Evolutionary conservation across 2,888 invertebrate species (phyloP).

Genomic region (Melieria omissa): DNA sequence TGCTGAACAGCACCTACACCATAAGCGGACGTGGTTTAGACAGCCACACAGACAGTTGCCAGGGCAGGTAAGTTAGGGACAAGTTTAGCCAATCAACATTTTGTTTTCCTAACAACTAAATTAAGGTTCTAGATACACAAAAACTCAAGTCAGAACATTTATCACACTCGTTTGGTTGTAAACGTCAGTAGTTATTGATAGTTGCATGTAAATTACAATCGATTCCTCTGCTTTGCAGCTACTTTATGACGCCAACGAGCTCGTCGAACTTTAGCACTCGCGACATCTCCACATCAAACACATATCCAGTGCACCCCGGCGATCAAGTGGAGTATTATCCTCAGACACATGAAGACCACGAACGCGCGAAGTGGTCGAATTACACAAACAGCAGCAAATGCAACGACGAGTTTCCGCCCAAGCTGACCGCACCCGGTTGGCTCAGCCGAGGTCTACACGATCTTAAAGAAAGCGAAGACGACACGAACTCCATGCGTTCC

Average conservation of each 20-base stretch:
- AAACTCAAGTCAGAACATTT: too few species aligned
- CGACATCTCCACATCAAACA: conserved; percentile 65
- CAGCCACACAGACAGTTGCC: conserved; percentile 43
- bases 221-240: conserved; percentile 44
- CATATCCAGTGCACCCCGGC: conserved; percentile 60
- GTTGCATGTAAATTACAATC: too few species aligned
- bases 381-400: conserved; percentile 30
- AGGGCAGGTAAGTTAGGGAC: conserved; percentile 39
- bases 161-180: too few species aligned
- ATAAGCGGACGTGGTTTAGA: conserved; percentile 49
- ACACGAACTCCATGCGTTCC: conserved; percentile 67
- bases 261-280: conserved; percentile 55
- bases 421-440: conserved; percentile 68
- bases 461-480: conserved; percentile 68
- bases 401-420: conserved; percentile 33
- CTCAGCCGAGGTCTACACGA: conserved; percentile 69
- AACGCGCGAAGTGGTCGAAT: conserved; percentile 80
- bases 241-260: conserved; percentile 56
- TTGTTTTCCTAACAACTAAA: too few species aligned
- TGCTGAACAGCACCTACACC: conserved; percentile 49
- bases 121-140: too few species aligned
- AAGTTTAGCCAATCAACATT: too few species aligned
- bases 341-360: conserved; percentile 71
- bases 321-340: conserved; percentile 61
- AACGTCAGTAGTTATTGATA: too few species aligned